Evolutionary conservation across 2,797 vertebrate genomes (phyloP), one percentile per base, ranked within the genome.

Genomic region (Calcarius lapponicus): DNA sequence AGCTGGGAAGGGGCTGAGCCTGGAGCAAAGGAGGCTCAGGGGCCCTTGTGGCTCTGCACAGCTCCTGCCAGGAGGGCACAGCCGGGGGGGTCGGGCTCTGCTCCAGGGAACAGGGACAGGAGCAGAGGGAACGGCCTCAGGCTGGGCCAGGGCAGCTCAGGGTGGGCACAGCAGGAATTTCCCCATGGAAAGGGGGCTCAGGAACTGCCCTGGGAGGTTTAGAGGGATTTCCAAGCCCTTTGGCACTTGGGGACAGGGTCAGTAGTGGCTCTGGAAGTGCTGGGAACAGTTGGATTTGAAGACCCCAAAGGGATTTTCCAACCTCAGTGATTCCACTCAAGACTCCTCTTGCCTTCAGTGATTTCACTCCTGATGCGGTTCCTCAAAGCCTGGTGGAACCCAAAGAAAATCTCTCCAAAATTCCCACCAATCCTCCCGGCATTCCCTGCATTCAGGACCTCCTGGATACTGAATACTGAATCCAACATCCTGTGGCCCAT

Each of bases 321-420:
- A 0, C 50, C 66, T 28, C 34, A 3, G 0, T 1, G 6, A 24
- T 24, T 32, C 22, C 13, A 0, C 34, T 38, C 38, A 12, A 36
- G 12, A 17, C 18, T 42, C 57, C 28, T 29, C 3, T 3, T 1
- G 0, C 4, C 43, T 31, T 38, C 71, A 21, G 26, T 1, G 13
- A 29, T 31, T 65, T 29, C 21, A 28, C 29, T 67, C 38, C 47
- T 53, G 38, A n/a, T 3, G 38, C 11, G 12, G 2, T 3, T 45
- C 72, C 45, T 28, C 45, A 45, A 29, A 70, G 5, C 25, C 25
- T 36, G 71, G 42, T 22, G 66, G 15, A 82, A 73, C 10, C 43
- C 43, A 66, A 65, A 43, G 25, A 13, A 91, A 54, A 24, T 10
- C 7, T 40, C 53, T n/a, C 38, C 29, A 18, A 24, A 69, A 2